Percentiles rank a stretch among this genome's conserved stretches.
These are phyloP conservation scores for Epicampocera succincta DNA, from an alignment of 2,888 invertebrate species.

Conservation along the genomic window DNA sequence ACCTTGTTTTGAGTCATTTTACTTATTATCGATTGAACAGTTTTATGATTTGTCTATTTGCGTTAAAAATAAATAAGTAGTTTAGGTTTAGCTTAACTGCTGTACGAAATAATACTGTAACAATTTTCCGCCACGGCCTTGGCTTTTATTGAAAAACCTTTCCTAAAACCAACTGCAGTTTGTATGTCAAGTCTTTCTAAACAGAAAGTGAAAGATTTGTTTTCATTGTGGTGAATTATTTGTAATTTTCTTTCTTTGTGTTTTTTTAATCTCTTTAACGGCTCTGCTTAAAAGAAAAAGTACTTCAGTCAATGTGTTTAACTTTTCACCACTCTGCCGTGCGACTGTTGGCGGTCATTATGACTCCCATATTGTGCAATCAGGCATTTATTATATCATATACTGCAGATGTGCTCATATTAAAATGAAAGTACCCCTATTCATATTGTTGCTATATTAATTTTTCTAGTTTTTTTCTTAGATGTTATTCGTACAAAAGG, in stretches of 20 bases:
- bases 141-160: slow-evolving; percentile 69
- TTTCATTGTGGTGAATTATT: slow-evolving; percentile 25
- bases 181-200: slow-evolving; percentile 12
- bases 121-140: slow-evolving; percentile 59
- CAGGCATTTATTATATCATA: slow-evolving; percentile 65
- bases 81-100: slow-evolving; percentile 48
- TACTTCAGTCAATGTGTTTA: slow-evolving; percentile 50
- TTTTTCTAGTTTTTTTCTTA: neutral
- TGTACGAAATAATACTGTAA: slow-evolving; percentile 68
- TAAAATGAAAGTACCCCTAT: slow-evolving; percentile 67
- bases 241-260: slow-evolving; percentile 25
- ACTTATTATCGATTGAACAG: slow-evolving; percentile 6
- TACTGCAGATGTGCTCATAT: slow-evolving; percentile 13
- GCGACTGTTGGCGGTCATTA: slow-evolving; percentile 22
- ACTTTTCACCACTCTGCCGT: slow-evolving; percentile 2
- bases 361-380: slow-evolving; percentile 64
- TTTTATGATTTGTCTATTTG: slow-evolving; percentile 17
- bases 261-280: slow-evolving; percentile 20
- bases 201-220: slow-evolving; percentile 65
- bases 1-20: slow-evolving; percentile 52
- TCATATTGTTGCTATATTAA: slow-evolving; percentile 5
- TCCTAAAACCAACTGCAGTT: neutral
- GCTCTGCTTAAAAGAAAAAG: slow-evolving; percentile 57
- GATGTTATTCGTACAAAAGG: slow-evolving; percentile 25
- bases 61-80: slow-evolving; percentile 23